Conservation (phyloP, 2,888 invertebrate genomes). For the Acanthopleura granulata region DNA sequence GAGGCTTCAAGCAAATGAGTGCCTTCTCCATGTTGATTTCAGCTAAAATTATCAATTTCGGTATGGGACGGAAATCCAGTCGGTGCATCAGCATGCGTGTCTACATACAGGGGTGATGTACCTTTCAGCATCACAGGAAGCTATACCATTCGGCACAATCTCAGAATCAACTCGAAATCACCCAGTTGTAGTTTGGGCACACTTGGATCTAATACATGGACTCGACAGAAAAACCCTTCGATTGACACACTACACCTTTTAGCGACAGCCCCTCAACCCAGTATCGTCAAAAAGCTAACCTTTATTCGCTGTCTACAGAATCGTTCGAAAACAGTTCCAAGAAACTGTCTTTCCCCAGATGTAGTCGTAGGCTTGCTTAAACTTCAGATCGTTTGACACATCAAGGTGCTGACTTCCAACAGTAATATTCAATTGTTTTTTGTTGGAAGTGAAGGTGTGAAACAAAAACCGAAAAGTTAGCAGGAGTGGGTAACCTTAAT, state of each 20-base stretch:
- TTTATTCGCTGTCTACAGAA: conserved; percentile 49
- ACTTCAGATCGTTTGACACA: conserved; percentile 36
- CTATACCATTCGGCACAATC: conserved; percentile 46
- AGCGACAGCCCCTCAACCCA: conserved; percentile 60
- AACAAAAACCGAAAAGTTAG: background rate
- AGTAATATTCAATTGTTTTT: background rate
- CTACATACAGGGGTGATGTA: conserved; percentile 20
- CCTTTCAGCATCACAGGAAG: background rate
- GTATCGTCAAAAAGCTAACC: conserved; percentile 65
- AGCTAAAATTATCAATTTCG: conserved; percentile 61
- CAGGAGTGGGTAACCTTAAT: background rate
- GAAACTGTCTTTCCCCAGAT: conserved; percentile 51
- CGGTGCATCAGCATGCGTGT: conserved; percentile 32
- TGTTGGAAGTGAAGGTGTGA: background rate
- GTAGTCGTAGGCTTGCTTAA: conserved; percentile 57
- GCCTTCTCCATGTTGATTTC: conserved; percentile 57
- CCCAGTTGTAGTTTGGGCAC: conserved; percentile 67
- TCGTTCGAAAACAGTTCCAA: conserved; percentile 26
- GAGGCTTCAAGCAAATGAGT: conserved; percentile 23
- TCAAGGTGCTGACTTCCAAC: conserved; percentile 28
- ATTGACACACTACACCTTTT: conserved; percentile 37
- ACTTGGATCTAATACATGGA: conserved; percentile 56
- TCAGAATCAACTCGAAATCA: conserved; percentile 60
- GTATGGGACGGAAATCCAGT: conserved; percentile 59
- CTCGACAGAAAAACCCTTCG: conserved; percentile 23